These are phyloP conservation scores for Ennomos fuscantarius DNA, from an alignment of 2,888 invertebrate genomes.

Conservation along the genomic window DNA sequence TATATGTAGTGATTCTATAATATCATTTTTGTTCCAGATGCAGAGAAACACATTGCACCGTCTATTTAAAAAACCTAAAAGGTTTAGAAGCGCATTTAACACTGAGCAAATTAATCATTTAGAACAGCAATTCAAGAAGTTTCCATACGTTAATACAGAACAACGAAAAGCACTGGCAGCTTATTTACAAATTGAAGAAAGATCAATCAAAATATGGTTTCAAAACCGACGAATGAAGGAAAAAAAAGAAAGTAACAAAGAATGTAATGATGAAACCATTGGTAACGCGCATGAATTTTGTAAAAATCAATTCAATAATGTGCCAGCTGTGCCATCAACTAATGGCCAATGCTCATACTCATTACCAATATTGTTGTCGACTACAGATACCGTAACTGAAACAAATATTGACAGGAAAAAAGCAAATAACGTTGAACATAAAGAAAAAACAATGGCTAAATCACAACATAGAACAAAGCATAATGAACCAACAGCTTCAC, in stretches of 20 bases:
- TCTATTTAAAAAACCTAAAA: slow-evolving; percentile 51
- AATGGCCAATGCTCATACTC: slow-evolving; percentile 45
- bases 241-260: slow-evolving; percentile 82
- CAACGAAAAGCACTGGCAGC: slow-evolving; percentile 88
- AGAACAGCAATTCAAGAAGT: slow-evolving; percentile 89
- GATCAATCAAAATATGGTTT: slow-evolving; percentile 94
- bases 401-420: slow-evolving; percentile 11
- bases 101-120: slow-evolving; percentile 89
- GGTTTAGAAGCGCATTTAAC: slow-evolving; percentile 88
- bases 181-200: slow-evolving; percentile 87
- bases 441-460: background rate
- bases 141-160: slow-evolving; percentile 88
- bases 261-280: slow-evolving; percentile 44
- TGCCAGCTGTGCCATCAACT: slow-evolving; percentile 43
- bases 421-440: background rate
- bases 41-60: slow-evolving; percentile 9
- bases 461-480: slow-evolving; percentile 14
- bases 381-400: slow-evolving; percentile 17
- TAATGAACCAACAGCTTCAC: background rate
- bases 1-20: no score
- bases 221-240: slow-evolving; percentile 92
- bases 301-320: slow-evolving; percentile 55
- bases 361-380: slow-evolving; percentile 44
- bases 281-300: slow-evolving; percentile 38
- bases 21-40: slow-evolving; percentile 42